phyloP scores from a whole-genome alignment of 2,797 vertebrate genomes.

The Glyptemys insculpta region DNA sequence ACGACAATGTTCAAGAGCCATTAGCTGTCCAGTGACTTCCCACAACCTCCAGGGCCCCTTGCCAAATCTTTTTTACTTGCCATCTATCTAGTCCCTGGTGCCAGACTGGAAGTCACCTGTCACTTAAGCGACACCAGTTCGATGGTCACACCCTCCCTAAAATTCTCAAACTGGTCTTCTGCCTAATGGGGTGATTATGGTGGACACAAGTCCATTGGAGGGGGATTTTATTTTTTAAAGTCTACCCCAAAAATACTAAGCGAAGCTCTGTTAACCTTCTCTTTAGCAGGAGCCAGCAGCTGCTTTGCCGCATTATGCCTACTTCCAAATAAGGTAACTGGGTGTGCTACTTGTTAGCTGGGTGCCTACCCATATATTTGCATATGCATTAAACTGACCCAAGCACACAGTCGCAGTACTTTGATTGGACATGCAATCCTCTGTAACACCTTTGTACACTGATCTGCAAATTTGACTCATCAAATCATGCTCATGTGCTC shows the following conservation, averaged over 20 bases:
- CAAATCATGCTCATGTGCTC: neutral
- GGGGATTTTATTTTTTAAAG: too few relatives aligned
- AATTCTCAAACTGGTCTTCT: neutral
- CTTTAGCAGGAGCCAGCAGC: neutral
- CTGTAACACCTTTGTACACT: neutral
- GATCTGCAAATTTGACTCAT: neutral
- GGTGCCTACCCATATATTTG: neutral
- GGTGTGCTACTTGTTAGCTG: neutral
- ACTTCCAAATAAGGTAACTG: neutral
- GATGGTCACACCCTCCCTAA: neutral
- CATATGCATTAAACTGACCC: neutral
- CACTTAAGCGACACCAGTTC: accelerated
- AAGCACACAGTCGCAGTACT: neutral
- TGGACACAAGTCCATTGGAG: too few relatives aligned
- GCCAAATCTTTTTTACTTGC: neutral
- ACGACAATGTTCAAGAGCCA: neutral
- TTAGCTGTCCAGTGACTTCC: neutral
- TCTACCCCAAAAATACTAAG: too few relatives aligned
- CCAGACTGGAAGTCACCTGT: neutral
- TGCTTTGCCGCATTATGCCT: neutral
- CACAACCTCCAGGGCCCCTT: neutral
- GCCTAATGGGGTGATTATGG: accelerated
- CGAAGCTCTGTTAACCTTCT: too few relatives aligned
- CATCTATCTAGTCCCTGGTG: neutral
- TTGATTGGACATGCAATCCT: neutral